phyloP scores from a whole-genome alignment of 1,140 invertebrate species.

The Lepidurus arcticus region DNA sequence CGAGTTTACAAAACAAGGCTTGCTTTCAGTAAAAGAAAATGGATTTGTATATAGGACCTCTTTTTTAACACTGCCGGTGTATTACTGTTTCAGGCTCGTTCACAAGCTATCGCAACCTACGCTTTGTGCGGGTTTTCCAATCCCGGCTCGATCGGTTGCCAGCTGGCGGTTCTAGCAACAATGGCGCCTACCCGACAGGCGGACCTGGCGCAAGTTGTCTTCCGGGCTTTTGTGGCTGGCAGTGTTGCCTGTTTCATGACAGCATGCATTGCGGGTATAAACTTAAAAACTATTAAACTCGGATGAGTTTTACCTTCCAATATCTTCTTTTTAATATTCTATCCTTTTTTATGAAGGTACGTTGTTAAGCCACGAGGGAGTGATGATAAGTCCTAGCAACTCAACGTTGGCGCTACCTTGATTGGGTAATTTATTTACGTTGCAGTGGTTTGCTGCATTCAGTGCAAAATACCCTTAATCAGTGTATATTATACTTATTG shows the following conservation, averaged over 20 bases:
- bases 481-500: too few species aligned
- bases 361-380: too few species aligned
- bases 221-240: conserved; percentile 79
- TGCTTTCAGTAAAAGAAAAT: conserved; percentile 54
- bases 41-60: background rate
- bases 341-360: too few species aligned
- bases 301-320: background rate
- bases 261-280: conserved; percentile 78
- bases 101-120: conserved; percentile 80
- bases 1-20: conserved; percentile 51
- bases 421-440: too few species aligned
- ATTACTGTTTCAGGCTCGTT: conserved; percentile 53
- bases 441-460: too few species aligned
- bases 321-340: background rate
- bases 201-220: conserved; percentile 62
- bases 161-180: conserved; percentile 70
- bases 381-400: too few species aligned
- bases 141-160: conserved; percentile 80
- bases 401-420: too few species aligned
- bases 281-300: background rate
- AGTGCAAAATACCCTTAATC: too few species aligned
- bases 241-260: conserved; percentile 83
- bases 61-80: conserved; percentile 24
- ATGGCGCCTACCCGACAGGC: conserved; percentile 69
- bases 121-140: conserved; percentile 95